These are phyloP conservation scores for Cynopterus brachyotis DNA, from an alignment of 2,113 vertebrate species.

Conservation along the genomic window DNA sequence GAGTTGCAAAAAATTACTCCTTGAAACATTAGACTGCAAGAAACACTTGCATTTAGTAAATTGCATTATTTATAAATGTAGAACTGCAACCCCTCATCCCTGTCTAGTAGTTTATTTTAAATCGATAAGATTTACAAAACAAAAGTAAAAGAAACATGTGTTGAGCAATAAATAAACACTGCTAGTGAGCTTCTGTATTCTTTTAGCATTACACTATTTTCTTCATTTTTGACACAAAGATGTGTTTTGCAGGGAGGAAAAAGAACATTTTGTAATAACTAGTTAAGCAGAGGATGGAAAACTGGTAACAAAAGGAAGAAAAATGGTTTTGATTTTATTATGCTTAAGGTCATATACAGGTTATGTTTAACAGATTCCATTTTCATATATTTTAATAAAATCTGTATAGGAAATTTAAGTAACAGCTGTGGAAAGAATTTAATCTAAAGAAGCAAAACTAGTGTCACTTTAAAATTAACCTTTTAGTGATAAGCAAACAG, in stretches of 20 bases:
- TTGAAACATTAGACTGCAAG: conserved; percentile 65
- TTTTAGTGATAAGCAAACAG: conserved; percentile 76
- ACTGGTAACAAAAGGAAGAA: conserved; percentile 71
- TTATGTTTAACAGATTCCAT: conserved; percentile 79
- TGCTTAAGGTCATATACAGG: conserved; percentile 77
- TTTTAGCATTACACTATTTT: conserved; percentile 69
- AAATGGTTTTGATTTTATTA: conserved; percentile 83
- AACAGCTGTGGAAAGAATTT: conserved; percentile 80
- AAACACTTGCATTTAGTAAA: conserved; percentile 68
- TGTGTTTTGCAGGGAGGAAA: conserved; percentile 41
- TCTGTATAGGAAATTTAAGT: conserved; percentile 80
- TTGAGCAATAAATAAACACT: conserved; percentile 69
- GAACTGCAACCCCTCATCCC: conserved; percentile 14
- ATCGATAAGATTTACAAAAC: conserved; percentile 68
- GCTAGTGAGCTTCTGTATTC: conserved; percentile 69
- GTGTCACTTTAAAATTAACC: conserved; percentile 79
- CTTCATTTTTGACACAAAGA: conserved; percentile 77
- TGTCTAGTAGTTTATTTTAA: conserved; percentile 71
- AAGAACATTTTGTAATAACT: conserved; percentile 78
- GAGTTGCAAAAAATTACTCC: conserved; percentile 67
- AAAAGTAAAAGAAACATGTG: conserved; percentile 73
- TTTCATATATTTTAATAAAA: conserved; percentile 85
- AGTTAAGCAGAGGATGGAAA: conserved; percentile 74
- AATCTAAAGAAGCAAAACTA: conserved; percentile 79
- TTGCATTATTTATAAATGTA: conserved; percentile 61